These are phyloP conservation scores for Pachyseris speciosa DNA, from an alignment of 64 coral and sea anemone genomes.

Conservation along the genomic window DNA sequence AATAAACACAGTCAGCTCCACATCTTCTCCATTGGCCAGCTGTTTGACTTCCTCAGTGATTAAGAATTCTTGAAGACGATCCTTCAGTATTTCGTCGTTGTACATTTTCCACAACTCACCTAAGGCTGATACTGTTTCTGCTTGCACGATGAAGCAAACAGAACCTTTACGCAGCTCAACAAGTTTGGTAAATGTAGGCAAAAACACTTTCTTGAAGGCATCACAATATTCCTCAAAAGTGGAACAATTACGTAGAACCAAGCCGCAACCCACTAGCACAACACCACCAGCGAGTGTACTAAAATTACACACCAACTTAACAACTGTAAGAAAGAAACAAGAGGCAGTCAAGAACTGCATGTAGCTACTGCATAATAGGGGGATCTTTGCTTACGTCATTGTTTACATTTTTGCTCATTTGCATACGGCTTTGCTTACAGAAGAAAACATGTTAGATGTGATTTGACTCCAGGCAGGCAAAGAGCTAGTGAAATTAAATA, in stretches of 20 bases:
- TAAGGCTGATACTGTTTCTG: slow-evolving; percentile 11
- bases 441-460: too few species aligned
- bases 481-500: too few species aligned
- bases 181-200: neutral
- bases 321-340: neutral
- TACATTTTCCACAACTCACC: slow-evolving; percentile 51
- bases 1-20: slow-evolving; percentile 26
- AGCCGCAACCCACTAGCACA: neutral
- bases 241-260: neutral
- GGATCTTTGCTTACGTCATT: too few species aligned
- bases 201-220: neutral
- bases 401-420: too few species aligned
- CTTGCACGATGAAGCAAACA: slow-evolving; percentile 22
- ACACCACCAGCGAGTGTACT: neutral
- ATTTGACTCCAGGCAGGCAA: too few species aligned
- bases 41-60: slow-evolving; percentile 46
- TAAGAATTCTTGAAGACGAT: slow-evolving; percentile 6
- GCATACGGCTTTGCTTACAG: too few species aligned
- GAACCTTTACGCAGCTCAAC: slow-evolving; percentile 9
- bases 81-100: neutral
- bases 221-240: neutral
- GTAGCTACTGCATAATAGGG: too few species aligned
- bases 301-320: slow-evolving; percentile 13
- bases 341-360: too few species aligned
- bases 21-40: neutral